Conservation (phyloP, 2,888 invertebrate genomes). For the Dendrolimus pini region DNA sequence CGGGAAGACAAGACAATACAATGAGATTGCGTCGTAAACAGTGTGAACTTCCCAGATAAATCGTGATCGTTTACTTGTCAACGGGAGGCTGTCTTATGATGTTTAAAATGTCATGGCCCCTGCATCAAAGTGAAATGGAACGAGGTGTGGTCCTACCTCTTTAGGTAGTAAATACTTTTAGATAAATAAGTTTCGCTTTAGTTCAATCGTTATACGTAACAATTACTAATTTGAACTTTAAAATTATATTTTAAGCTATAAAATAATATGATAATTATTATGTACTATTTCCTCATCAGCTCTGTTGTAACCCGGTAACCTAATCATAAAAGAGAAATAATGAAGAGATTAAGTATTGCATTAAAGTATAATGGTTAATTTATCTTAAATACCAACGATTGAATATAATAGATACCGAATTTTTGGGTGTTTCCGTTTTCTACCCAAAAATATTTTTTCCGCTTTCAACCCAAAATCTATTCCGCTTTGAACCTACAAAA, state of each 20-base stretch:
- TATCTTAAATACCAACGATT: no score
- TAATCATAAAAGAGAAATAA: no score
- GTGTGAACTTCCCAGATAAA: conserved; percentile 39
- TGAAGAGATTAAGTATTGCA: no score
- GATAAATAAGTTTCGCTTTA: neutral
- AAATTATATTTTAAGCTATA: neutral
- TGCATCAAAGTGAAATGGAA: neutral
- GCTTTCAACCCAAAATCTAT: no score
- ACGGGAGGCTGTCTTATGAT: conserved; percentile 20
- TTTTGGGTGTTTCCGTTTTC: no score
- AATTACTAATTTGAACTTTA: neutral
- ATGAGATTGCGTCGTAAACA: conserved; percentile 39
- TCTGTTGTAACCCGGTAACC: no score
- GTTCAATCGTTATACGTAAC: neutral
- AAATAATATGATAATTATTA: no score
- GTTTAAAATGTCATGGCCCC: conserved; percentile 23
- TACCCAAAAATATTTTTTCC: no score
- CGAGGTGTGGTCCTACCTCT: neutral
- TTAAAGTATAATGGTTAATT: no score
- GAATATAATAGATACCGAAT: no score
- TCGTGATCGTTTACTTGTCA: conserved; percentile 26
- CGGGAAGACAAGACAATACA: conserved; percentile 49
- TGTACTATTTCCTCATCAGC: no score
- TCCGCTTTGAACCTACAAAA: no score
- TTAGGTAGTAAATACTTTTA: neutral